Evolutionary conservation across 2,888 invertebrate genomes (phyloP).

Genomic region (Corbicula japonica): DNA sequence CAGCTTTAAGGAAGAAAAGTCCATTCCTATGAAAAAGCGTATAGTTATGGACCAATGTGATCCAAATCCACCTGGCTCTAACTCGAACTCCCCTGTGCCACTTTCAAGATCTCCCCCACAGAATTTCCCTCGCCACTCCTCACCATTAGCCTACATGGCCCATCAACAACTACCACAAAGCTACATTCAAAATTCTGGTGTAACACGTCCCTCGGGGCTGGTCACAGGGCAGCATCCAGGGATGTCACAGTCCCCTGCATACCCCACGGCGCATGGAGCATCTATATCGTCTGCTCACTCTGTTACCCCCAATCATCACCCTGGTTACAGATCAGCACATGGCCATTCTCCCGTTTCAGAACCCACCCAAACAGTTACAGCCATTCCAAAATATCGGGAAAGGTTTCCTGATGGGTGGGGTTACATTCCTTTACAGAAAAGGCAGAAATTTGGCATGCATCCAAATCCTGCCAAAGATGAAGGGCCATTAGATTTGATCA

Average conservation of each 20-base stretch:
- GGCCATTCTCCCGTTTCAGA: conserved; percentile 1
- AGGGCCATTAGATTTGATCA: conserved; percentile 56
- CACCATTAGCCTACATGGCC: conserved; percentile 41
- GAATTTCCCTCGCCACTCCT: conserved; percentile 14
- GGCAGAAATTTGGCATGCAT: conserved; percentile 61
- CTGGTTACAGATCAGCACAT: conserved; percentile 5
- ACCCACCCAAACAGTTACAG: conserved; percentile 15
- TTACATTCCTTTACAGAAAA: conserved; percentile 56
- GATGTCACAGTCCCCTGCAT: conserved; percentile 12
- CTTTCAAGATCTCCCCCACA: conserved; percentile 43
- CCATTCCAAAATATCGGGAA: conserved; percentile 54
- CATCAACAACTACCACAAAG: conserved; percentile 29
- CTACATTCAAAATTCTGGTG: conserved; percentile 15
- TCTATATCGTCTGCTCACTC: no score
- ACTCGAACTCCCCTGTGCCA: conserved; percentile 34
- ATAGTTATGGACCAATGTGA: conserved; percentile 58
- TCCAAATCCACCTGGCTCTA: conserved; percentile 31
- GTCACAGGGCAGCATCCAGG: conserved; percentile 21
- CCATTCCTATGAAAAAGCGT: conserved; percentile 65
- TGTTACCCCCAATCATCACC: no score
- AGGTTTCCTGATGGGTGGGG: conserved; percentile 61
- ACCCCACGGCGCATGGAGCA: conserved; percentile 3
- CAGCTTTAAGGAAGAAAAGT: conserved; percentile 64
- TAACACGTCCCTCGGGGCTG: conserved; percentile 9
- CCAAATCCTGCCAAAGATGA: conserved; percentile 46